Evolutionary conservation across 2,113 vertebrate species (phyloP), one percentile per base, ranked within the genome.

Genomic region (Macquaria australasica): DNA sequence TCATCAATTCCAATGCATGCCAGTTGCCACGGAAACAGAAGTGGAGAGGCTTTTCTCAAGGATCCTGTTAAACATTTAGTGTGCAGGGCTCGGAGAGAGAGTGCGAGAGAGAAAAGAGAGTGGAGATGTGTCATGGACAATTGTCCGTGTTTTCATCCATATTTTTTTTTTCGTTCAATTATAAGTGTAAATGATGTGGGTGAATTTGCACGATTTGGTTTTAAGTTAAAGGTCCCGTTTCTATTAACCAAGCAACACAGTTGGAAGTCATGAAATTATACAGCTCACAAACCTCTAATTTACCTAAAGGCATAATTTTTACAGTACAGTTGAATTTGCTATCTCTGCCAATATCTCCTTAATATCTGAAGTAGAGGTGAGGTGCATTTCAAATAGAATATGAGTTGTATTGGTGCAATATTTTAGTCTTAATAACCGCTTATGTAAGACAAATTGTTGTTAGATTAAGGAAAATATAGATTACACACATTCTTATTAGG

Each of bases 21-120:
- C 84, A 82, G 94, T 96, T 95, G 92, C 95, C 93, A 93, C 68
- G 94, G 95, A 92, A 96, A 95, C 94, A 85, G 89, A 93, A 94
- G 92, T 87, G 55, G 73, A 88, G 93, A 92, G 87, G 91, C 88
- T 91, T 93, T 92, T 92, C 89, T 92, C 83, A 87, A 93, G 92
- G 92, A 93, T 94, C 77, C 89, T 89, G 91, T 93, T 90, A 93
- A 94, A 92, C 90, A 91, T 89, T 93, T 91, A 84, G 90, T 86
- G 86, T 80, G 73, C 76, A 76, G 25, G 56, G 73, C 64, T 77
- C 18, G 16, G 80, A 79, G 73, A 82, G 56, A 14, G 37, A 73
- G 16, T 72, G 81, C 6, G 43, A 78, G 28, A 67, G 37, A 80
- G 84, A 81, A 23, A 59, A 83, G 72, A 64, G 41, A 73, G 71